phyloP scores from a whole-genome alignment of 2,113 vertebrate genomes.

The Brienomyrus longianalis region DNA sequence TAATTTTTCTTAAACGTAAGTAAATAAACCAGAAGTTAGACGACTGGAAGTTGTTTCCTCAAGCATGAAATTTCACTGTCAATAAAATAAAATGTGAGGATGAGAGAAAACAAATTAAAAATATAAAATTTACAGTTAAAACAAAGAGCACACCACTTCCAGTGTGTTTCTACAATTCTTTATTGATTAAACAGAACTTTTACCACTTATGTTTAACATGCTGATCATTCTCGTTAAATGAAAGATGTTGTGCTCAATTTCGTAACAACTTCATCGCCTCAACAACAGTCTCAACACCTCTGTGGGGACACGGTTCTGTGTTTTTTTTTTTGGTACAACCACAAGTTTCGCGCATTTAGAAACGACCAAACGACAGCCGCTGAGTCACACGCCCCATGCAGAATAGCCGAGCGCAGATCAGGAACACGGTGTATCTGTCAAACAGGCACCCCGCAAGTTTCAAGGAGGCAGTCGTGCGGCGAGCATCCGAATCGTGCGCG shows the following conservation, averaged over 20 bases:
- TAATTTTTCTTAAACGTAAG: neutral
- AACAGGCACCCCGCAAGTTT: neutral
- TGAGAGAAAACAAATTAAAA: neutral
- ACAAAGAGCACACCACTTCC: neutral
- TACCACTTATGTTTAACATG: neutral
- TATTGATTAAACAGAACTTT: neutral
- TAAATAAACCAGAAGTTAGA: neutral
- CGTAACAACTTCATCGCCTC: neutral
- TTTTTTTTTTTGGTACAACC: neutral
- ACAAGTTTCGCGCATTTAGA: neutral
- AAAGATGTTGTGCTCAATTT: neutral
- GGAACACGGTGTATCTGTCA: constrained; percentile 3
- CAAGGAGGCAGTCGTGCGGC: neutral
- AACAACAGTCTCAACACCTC: neutral
- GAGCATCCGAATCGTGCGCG: neutral
- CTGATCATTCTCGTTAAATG: neutral
- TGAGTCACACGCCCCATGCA: neutral
- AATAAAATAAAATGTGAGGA: neutral
- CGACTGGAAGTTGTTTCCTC: neutral
- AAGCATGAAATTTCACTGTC: neutral
- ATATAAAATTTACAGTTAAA: neutral
- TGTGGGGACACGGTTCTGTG: neutral
- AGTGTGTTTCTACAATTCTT: neutral
- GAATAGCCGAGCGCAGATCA: neutral
- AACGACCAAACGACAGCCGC: neutral